Base-by-base conservation (phyloP, 2,888 invertebrate genomes). In the Diplazon laetatorius region DNA sequence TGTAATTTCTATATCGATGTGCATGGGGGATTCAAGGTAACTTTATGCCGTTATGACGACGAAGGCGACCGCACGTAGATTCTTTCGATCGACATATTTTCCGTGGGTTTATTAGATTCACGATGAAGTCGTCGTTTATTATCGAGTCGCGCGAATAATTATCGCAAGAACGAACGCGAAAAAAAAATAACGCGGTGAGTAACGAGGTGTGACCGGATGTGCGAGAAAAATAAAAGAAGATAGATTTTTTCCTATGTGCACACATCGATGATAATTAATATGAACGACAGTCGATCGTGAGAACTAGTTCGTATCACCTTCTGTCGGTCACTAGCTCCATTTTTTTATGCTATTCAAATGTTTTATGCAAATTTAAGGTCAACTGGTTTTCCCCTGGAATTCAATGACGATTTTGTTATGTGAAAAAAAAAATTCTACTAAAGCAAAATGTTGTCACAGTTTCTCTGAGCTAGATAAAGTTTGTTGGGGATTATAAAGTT, bases 171-270 rank as follows among this genome's bases (percentile, higher is more conserved):
- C 16, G 55, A 44, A 72, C 52, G 42, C n/a, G n/a, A n/a, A n/a
- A n/a, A n/a, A n/a, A 5, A 16, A 66, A 48, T 68, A 18, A n/a
- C 60, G 46, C 20, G 69, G 42, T 52, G 71, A 16, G 60, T 73
- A 81, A 80, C 76, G 76, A 82, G 79, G 82, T 82, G 82, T 81
- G 80, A 82, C 82, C 79, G 71, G 75, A 81, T 80, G 74, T 78
- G 46, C 46, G 55, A 66, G 63, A 69, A 76, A 71, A 69, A 55
- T 78, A 60, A n/a, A n/a, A n/a, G n/a, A n/a, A n/a, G n/a, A n/a
- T n/a, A n/a, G n/a, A n/a, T n/a, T n/a, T n/a, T n/a, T 63, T 72
- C 48, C 73, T 74, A 75, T 71, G n/a, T 68, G 76, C 55, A 44
- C 65, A 62, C 71, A 75, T 66, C 48, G 42, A 55, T 52, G 66